Percentiles rank a stretch among this genome's conserved stretches.
Conservation (phyloP, 2,888 invertebrate genomes). For the Calliphora vomitoria region DNA sequence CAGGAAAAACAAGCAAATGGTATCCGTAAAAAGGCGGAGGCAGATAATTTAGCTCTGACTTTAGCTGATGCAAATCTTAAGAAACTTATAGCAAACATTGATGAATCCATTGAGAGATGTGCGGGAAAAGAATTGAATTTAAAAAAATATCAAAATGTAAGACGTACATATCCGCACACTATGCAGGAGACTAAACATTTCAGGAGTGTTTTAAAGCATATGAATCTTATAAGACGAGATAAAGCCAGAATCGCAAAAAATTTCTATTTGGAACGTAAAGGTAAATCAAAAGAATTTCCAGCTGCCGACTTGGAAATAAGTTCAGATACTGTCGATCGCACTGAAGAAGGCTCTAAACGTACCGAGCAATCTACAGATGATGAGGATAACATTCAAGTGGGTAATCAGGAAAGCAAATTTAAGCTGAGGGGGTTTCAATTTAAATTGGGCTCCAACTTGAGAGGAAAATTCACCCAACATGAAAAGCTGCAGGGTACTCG, state of each 20-base stretch:
- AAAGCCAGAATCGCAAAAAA: slow-evolving; percentile 78
- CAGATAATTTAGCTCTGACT: slow-evolving; percentile 73
- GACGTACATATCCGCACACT: slow-evolving; percentile 80
- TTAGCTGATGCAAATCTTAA: slow-evolving; percentile 78
- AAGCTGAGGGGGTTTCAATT: slow-evolving; percentile 83
- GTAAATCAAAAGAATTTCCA: slow-evolving; percentile 77
- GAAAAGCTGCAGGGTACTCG: slow-evolving; percentile 77
- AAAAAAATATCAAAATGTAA: slow-evolving; percentile 74
- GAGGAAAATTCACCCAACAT: slow-evolving; percentile 80
- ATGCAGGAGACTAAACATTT: slow-evolving; percentile 79
- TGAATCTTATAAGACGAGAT: slow-evolving; percentile 79
- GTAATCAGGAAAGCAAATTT: slow-evolving; percentile 79
- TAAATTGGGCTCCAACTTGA: slow-evolving; percentile 79
- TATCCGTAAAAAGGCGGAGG: slow-evolving; percentile 58
- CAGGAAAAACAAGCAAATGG: slow-evolving; percentile 64
- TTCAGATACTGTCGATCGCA: slow-evolving; percentile 75
- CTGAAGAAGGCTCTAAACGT: slow-evolving; percentile 71
- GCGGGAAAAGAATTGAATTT: slow-evolving; percentile 76
- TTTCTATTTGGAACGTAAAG: slow-evolving; percentile 77
- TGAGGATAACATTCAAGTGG: slow-evolving; percentile 81
- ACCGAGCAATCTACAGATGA: slow-evolving; percentile 82
- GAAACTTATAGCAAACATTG: slow-evolving; percentile 76
- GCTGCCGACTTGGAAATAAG: slow-evolving; percentile 78
- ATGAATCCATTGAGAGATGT: slow-evolving; percentile 78
- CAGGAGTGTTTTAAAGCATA: slow-evolving; percentile 78